These are phyloP conservation scores for Acromyrmex heyeri DNA, from an alignment of 1,140 invertebrate genomes.

Conservation along the genomic window DNA sequence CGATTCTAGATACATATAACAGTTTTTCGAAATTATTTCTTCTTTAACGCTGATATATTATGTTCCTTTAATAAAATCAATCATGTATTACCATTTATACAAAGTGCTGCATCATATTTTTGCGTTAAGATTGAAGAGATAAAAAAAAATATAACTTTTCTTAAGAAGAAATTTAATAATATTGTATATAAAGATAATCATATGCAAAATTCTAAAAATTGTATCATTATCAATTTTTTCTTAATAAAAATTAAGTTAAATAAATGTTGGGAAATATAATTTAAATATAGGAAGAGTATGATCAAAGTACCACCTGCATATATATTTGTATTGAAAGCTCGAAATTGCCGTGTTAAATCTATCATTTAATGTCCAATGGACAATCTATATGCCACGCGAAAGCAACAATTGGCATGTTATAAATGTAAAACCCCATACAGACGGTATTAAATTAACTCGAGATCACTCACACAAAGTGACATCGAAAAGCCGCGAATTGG, in stretches of 20 bases:
- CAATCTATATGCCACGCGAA: neutral
- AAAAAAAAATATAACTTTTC: neutral
- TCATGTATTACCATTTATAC: neutral
- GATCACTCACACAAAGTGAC: slow-evolving; percentile 53
- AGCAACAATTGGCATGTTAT: slow-evolving; percentile 57
- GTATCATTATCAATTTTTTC: neutral
- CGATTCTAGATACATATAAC: neutral
- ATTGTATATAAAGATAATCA: neutral
- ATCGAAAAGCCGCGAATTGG: neutral
- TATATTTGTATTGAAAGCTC: neutral
- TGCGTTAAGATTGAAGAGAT: too few species aligned
- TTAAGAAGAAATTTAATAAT: neutral
- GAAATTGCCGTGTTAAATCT: slow-evolving; percentile 2
- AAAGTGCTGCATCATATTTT: neutral
- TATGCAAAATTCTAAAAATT: neutral
- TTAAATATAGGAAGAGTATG: too few species aligned
- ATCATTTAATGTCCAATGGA: neutral
- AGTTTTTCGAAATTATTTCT: neutral
- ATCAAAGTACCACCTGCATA: neutral
- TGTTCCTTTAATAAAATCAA: neutral
- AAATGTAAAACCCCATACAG: neutral
- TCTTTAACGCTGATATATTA: neutral
- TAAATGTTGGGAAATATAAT: neutral
- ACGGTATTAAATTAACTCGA: slow-evolving; percentile 61
- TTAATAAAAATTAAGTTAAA: slow-evolving; percentile 1